Base-by-base conservation (phyloP, 2,113 vertebrate species). In the Oryzias curvinotus region DNA sequence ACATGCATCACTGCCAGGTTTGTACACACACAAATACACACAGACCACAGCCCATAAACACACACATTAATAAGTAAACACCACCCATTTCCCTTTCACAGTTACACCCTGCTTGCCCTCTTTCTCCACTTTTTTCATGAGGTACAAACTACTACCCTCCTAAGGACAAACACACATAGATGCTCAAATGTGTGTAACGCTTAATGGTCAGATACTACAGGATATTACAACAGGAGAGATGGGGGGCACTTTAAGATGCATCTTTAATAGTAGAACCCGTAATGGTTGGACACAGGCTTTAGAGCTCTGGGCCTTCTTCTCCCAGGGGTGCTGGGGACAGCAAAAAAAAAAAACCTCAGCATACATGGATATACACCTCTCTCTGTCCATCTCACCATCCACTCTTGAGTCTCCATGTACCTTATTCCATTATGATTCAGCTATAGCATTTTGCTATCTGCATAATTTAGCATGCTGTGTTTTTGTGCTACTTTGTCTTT, bases 51-150 rank as follows among this genome's bases (percentile, higher is more conserved):
- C 72, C 74, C 72, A 82, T 86, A 89, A 88, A 84, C 86, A 89
- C 85, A 89, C 85, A 83, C 88, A 91, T 91, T 78, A 91, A 91
- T 92, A 90, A 89, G 83, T 90, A 89, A 90, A 90, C 74, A 84
- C 65, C 71, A 64, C 78, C 84, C 73, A 89, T 87, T 85, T 85
- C 75, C 81, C 80, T 74, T 75, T 58, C 65, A 57, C 62, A 55
- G 65, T 78, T 65, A 46, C 50, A 71, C 69, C 17, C 19, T 53
- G 43, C 60, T 70, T 62, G 52, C 52, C 52, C 58, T 52, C 61
- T 47, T 54, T 50, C 57, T 19, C 48, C 30, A 6, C 15, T 62
- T 60, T 61, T 60, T 51, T 30, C 60, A 58, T 19, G 45, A 64
- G 58, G 51, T 63, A 80, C 65, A 75, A 79, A 79, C 79, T 69